Percentiles rank a stretch among this genome's conserved stretches.
These are phyloP conservation scores for Drosophila fungiperda DNA, from an alignment of 2,888 invertebrate genomes.

Conservation along the genomic window DNA sequence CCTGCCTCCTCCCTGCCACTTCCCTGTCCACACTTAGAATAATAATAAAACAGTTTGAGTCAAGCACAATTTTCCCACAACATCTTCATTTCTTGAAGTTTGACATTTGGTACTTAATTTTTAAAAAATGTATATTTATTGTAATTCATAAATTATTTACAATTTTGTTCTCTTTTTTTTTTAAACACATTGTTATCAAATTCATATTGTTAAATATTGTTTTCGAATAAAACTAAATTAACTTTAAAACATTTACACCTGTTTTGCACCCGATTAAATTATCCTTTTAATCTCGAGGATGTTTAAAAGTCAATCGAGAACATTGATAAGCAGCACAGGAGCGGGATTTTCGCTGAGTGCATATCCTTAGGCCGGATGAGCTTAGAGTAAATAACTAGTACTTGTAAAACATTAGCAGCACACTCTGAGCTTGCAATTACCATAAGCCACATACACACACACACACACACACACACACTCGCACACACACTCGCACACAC, in stretches of 20 bases:
- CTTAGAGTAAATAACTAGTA: constrained; percentile 42
- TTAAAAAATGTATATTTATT: background rate
- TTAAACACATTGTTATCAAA: background rate
- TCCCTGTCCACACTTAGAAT: background rate
- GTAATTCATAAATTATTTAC: background rate
- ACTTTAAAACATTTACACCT: background rate
- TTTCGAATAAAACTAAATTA: background rate
- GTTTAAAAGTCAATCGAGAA: background rate
- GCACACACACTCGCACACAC: constrained; percentile 15
- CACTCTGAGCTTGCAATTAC: constrained; percentile 59
- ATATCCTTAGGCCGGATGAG: constrained; percentile 33
- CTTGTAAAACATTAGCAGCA: constrained; percentile 68
- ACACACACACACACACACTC: constrained; percentile 20
- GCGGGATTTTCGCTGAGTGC: constrained; percentile 1
- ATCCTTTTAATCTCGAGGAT: background rate
- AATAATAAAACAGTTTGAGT: background rate
- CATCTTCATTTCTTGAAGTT: background rate
- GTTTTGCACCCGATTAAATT: background rate
- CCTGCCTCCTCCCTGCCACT: background rate
- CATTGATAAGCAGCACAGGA: background rate
- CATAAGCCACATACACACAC: constrained; percentile 52
- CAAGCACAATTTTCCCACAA: background rate
- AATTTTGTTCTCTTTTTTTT: background rate
- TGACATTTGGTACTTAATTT: background rate
- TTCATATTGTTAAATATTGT: background rate